These are phyloP conservation scores for Nephrotoma guestfalica DNA, from an alignment of 2,888 invertebrate genomes.

Conservation along the genomic window DNA sequence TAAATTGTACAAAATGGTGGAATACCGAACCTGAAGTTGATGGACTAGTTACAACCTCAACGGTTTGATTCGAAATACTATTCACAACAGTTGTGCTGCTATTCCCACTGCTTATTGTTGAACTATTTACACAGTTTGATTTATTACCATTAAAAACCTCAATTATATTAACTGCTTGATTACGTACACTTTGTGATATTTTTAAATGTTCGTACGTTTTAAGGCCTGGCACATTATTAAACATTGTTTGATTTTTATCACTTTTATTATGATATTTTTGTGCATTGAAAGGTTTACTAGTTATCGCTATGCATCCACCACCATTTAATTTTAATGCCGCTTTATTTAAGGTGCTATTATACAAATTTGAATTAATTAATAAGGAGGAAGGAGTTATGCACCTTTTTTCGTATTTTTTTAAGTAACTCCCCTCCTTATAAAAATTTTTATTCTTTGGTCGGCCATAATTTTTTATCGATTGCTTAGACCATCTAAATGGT, in stretches of 20 bases:
- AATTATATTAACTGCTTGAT: neutral
- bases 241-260: neutral
- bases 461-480: neutral
- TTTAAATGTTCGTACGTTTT: constrained; percentile 8
- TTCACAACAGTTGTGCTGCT: neutral
- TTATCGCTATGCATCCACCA: neutral
- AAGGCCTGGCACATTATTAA: constrained; percentile 7
- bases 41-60: neutral
- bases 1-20: neutral
- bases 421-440: neutral
- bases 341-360: neutral
- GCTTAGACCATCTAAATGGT: neutral
- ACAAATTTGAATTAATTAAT: neutral
- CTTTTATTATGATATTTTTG: neutral
- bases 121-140: neutral
- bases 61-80: neutral
- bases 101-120: neutral
- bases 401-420: neutral
- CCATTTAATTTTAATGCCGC: neutral
- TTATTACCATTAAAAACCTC: neutral
- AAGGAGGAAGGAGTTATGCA: neutral
- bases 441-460: neutral
- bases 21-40: neutral
- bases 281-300: neutral
- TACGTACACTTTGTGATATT: neutral